A percentile compares a stretch with the other conserved stretches of the same genome.
Evolutionary conservation across 2,113 vertebrate genomes (phyloP).

Genomic region (Chloropsis cyanopogon): DNA sequence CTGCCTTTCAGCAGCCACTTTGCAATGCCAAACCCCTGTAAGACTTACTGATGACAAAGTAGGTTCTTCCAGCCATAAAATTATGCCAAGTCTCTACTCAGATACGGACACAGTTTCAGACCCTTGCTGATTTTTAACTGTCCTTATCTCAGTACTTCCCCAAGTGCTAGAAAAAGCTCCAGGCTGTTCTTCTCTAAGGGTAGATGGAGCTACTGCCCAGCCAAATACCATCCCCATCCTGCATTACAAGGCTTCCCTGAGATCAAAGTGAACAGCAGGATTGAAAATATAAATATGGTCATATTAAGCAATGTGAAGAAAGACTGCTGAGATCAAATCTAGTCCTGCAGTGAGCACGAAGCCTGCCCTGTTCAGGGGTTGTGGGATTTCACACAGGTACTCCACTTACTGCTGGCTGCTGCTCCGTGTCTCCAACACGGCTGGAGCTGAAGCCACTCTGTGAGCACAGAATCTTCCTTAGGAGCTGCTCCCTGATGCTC

Average conservation of each 20-base stretch:
- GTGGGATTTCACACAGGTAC: not conserved
- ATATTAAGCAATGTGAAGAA: not conserved
- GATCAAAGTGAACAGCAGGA: constrained; percentile 10
- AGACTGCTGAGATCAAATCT: not conserved
- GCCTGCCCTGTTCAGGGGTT: rapidly evolving
- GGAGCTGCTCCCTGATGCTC: not conserved
- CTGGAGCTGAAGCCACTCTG: not conserved
- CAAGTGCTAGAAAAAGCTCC: not conserved
- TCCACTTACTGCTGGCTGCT: not conserved
- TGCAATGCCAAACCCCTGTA: not conserved
- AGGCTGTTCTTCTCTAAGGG: not conserved
- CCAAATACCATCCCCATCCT: not conserved
- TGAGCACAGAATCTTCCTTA: rapidly evolving
- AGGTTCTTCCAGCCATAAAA: not conserved
- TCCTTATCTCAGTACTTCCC: not conserved
- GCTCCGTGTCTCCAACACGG: rapidly evolving
- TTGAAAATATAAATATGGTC: not conserved
- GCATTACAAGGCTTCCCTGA: not conserved
- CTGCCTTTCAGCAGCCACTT: not conserved
- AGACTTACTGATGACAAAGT: not conserved
- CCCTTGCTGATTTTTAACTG: not conserved
- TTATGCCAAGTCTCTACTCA: not conserved
- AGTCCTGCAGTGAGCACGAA: rapidly evolving
- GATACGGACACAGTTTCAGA: not conserved
- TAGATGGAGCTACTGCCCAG: not conserved